Evolutionary conservation across 2,113 vertebrate species (phyloP), one percentile per base, ranked within the genome.

Genomic region (Lates calcarifer): DNA sequence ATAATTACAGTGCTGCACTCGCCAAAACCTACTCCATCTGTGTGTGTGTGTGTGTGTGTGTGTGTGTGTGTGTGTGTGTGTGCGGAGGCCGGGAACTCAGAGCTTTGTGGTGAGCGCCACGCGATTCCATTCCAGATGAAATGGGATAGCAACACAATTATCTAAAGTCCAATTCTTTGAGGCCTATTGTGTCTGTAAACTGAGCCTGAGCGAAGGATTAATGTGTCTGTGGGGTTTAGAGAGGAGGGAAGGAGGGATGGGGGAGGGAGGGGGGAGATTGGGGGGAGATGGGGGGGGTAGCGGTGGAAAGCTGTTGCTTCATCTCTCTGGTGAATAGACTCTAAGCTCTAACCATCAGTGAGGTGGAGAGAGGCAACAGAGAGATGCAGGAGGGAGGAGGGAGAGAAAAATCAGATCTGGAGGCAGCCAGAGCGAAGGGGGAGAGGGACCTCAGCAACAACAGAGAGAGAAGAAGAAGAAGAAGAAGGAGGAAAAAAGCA

Each of bases 91-190:
- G 77, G 71, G 72, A 67, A 84, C 60, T 77, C 60, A 28, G 81
- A 90, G 90, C 88, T 85, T 85, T 82, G 87, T 81, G 87, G 83
- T 47, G 64, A 77, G 70, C 45, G 53, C 84, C 82, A 58, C 78
- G 80, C 79, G 66, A 93, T 93, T 92, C 92, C 91, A 92, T 94
- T 94, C 93, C 91, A 92, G 92, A 90, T 91, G 84, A 95, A 95
- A 95, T 94, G 90, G 94, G 92, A 94, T 90, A 92, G 92, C 91
- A 93, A 94, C 93, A 94, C 93, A 93, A 94, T 95, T 95, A 94
- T 94, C 94, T 92, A 84, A 94, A 93, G 94, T 92, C 90, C 90
- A 92, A 93, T 94, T 94, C 93, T 94, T 92, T 84, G 83, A 91
- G 91, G 89, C 82, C 93, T 90, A 92, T 95, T 94, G 94, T 94